Base-by-base conservation (phyloP, 53 echinoderm and acorn worm genomes). In the Zoroaster sp. region DNA sequence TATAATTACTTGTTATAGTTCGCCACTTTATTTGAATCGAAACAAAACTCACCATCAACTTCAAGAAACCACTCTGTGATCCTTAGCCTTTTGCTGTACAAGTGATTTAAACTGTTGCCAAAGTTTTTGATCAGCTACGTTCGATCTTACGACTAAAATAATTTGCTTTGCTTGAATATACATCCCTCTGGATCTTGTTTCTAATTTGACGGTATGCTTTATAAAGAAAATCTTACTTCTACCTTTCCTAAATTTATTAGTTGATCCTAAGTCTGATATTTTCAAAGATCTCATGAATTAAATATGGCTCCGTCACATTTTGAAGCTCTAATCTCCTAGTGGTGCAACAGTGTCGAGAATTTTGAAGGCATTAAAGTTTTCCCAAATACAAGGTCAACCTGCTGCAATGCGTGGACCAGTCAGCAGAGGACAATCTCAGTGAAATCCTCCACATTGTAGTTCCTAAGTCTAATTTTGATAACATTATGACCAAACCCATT, bases 71-170 rank as follows among this genome's bases (percentile, higher is more conserved):
- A 80, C 35, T 33, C 15, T 41, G 17, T 80, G 23, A 36, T 37
- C 63, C 20, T 55, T 33, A 34, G 4, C 35, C 39, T 80, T 32
- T 35, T 54, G 35, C 17, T 37, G 25, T 12, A 65, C 81, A 81
- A 81, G 83, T 44, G 69, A 25, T 83, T 83, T 83, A n/a, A n/a
- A n/a, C n/a, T n/a, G n/a, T n/a, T n/a, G n/a, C n/a, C n/a, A n/a
- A n/a, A n/a, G n/a, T n/a, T 5, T 83, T 69, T 33, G 41, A 3
- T 83, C 35, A 46, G 25, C 70, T 30, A 23, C 45, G 69, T 59
- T 83, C 70, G 33, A 83, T 83, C 49, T 83, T 83, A 59, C 40
- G 14, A 66, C 71, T 83, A 20, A 83, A n/a, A n/a, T n/a, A n/a
- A n/a, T n/a, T n/a, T n/a, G n/a, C n/a, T n/a, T n/a, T n/a, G n/a